phyloP scores from a whole-genome alignment of 2,113 vertebrate species.

The Riparia riparia region DNA sequence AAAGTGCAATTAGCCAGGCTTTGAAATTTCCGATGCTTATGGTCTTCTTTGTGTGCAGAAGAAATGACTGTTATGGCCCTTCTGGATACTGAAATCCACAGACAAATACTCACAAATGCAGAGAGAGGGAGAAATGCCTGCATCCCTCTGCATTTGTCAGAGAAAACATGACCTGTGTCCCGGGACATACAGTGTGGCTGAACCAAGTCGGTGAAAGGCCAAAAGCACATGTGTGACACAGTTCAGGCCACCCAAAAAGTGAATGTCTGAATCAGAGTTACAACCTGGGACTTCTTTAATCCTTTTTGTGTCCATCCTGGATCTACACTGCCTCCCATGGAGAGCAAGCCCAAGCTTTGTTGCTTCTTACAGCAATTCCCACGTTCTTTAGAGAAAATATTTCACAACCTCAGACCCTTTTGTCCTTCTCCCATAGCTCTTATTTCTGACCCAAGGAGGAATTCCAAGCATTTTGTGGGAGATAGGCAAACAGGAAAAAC shows the following conservation, averaged over 20 bases:
- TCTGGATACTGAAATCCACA: background rate
- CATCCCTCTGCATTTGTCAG: background rate
- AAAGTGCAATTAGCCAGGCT: background rate
- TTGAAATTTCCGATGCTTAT: background rate
- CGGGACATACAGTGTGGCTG: background rate
- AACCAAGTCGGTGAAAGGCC: background rate
- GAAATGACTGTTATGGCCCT: background rate
- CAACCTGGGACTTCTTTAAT: background rate
- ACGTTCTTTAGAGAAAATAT: conserved; percentile 47
- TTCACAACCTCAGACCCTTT: conserved; percentile 63
- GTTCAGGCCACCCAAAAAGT: conserved; percentile 27
- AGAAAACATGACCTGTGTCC: background rate
- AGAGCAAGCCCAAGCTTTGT: conserved; percentile 23
- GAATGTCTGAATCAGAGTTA: background rate
- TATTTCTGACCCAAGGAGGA: conserved; percentile 54
- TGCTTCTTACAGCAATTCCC: conserved; percentile 43
- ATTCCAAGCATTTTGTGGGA: conserved; percentile 59
- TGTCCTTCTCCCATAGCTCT: conserved; percentile 56
- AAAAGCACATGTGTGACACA: background rate
- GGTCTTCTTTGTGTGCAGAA: background rate
- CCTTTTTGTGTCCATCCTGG: background rate
- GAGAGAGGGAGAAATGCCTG: background rate
- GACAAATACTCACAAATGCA: background rate
- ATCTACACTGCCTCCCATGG: conserved; percentile 4
- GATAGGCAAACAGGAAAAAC: conserved; percentile 58